Evolutionary conservation across 2,113 vertebrate species (phyloP).

Genomic region (Panthera leo): DNA sequence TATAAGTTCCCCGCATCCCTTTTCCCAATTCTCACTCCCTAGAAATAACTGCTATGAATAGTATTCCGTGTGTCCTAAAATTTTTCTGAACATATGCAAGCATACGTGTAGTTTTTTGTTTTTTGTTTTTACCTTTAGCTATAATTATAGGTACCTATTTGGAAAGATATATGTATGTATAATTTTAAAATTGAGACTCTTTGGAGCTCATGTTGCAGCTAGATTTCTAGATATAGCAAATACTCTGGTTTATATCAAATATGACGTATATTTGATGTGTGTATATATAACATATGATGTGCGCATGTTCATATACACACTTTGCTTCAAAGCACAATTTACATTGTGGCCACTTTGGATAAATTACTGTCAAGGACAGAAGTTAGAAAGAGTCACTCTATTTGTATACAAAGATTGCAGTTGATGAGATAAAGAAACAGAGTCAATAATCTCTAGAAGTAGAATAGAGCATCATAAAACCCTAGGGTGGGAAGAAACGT

Average conservation of each 20-base stretch:
- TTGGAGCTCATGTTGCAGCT: neutral
- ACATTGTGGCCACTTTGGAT: neutral
- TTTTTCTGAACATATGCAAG: neutral
- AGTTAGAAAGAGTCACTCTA: neutral
- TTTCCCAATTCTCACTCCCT: neutral
- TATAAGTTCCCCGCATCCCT: neutral
- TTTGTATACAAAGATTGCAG: neutral
- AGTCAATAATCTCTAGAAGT: neutral
- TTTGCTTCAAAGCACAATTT: neutral
- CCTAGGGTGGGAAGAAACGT: neutral
- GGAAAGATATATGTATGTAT: neutral
- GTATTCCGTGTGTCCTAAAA: neutral
- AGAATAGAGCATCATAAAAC: neutral
- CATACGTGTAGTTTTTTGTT: neutral
- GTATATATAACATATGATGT: neutral
- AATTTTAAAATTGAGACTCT: conserved; percentile 31
- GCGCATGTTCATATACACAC: neutral
- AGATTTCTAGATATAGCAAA: conserved; percentile 26
- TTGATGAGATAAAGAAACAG: neutral
- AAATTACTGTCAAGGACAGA: neutral
- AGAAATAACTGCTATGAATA: neutral
- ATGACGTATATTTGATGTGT: too few species aligned
- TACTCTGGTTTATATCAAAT: neutral
- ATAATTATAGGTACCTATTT: neutral
- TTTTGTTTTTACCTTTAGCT: neutral